Conservation (phyloP, 2,797 vertebrate species). For the Artibeus lituratus region DNA sequence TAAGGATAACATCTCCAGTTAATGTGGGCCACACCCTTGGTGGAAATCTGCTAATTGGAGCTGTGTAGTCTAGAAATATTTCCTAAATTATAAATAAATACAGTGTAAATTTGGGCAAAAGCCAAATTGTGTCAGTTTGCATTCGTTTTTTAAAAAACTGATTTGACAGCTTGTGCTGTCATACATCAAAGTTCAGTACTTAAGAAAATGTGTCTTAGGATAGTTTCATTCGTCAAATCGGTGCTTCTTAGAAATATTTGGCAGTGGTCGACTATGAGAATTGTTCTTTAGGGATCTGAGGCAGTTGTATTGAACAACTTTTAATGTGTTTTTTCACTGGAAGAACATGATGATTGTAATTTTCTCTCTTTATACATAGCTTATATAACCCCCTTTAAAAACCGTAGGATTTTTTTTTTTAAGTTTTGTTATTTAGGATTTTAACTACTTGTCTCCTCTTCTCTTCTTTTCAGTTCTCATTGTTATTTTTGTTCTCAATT, state of each 20-base stretch:
- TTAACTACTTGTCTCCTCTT: background rate
- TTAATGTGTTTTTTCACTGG: background rate
- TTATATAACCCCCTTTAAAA: background rate
- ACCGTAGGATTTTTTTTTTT: background rate
- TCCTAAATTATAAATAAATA: constrained; percentile 11
- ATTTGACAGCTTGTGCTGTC: background rate
- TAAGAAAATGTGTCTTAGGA: constrained; percentile 38
- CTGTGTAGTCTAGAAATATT: background rate
- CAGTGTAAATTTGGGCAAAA: background rate
- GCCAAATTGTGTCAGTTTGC: constrained; percentile 3
- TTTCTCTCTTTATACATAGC: background rate
- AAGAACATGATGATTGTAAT: background rate
- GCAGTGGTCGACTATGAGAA: background rate
- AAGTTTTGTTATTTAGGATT: background rate
- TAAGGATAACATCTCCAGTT: background rate
- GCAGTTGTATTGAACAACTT: background rate
- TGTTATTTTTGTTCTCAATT: background rate
- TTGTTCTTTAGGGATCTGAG: background rate
- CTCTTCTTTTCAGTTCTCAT: background rate
- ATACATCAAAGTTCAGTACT: constrained; percentile 13
- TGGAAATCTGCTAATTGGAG: background rate
- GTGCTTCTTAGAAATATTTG: constrained; percentile 42
- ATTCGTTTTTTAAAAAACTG: background rate
- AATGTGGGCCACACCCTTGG: background rate
- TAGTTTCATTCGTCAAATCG: constrained; percentile 24